Conservation (phyloP, 2,888 invertebrate species). For the Cartodere bifasciata region DNA sequence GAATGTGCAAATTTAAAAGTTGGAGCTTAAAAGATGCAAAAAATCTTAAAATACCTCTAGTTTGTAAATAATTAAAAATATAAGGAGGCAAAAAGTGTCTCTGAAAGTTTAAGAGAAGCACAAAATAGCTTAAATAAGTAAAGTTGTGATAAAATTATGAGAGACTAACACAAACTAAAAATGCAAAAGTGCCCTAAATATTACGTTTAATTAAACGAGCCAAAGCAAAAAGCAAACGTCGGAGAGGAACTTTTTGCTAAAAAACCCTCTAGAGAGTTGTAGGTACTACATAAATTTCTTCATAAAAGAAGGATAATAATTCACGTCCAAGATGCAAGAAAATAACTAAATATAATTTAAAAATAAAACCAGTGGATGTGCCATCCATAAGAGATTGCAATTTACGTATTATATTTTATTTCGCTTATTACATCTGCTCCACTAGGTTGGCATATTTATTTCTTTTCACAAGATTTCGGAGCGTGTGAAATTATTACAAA, state of each 20-base stretch:
- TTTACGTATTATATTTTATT: constrained; percentile 19
- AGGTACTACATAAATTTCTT: constrained; percentile 24
- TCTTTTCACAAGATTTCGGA: too few relatives aligned
- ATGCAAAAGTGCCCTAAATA: constrained; percentile 11
- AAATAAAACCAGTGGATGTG: constrained; percentile 22
- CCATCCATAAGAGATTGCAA: constrained; percentile 21
- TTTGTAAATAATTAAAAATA: too few relatives aligned
- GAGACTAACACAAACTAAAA: constrained; percentile 10
- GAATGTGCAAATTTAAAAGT: too few relatives aligned
- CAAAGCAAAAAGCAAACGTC: constrained; percentile 1
- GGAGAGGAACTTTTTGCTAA: constrained; percentile 11
- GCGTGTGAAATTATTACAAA: too few relatives aligned
- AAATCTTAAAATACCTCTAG: too few relatives aligned
- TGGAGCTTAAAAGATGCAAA: too few relatives aligned
- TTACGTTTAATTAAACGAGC: constrained; percentile 11
- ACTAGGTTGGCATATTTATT: too few relatives aligned
- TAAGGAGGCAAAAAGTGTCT: too few relatives aligned
- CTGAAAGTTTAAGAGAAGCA: too few relatives aligned
- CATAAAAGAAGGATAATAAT: constrained; percentile 23
- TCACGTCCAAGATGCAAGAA: constrained; percentile 22
- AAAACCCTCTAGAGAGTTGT: constrained; percentile 25
- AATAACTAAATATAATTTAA: constrained; percentile 25
- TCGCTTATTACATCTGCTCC: too few relatives aligned
- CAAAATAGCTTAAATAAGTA: too few relatives aligned
- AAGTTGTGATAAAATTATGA: too few relatives aligned